Conservation (phyloP, 2,797 vertebrate species). For the Mallotus villosus region DNA sequence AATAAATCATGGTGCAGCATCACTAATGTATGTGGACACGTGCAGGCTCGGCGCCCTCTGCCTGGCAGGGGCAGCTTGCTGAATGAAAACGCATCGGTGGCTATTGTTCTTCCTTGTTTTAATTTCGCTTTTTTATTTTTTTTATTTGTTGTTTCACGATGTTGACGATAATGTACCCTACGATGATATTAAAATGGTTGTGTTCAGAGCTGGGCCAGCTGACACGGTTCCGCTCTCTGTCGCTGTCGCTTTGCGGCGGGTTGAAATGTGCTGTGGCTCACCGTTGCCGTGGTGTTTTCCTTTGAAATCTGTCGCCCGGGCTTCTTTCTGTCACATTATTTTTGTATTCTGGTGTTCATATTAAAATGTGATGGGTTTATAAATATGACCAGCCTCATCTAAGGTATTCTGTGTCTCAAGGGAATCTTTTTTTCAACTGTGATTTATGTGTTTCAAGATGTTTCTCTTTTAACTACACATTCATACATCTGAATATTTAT, state of each 20-base stretch:
- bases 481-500: too few species aligned
- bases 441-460: not conserved
- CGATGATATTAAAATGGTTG: not conserved
- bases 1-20: constrained; percentile 32
- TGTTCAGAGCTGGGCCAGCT: not conserved
- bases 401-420: constrained; percentile 4
- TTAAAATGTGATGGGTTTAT: constrained; percentile 47
- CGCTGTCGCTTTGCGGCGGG: not conserved
- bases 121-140: not conserved
- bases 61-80: not conserved
- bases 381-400: constrained; percentile 18
- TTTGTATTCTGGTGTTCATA: constrained; percentile 47
- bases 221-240: not conserved
- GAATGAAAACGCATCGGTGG: not conserved
- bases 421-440: not conserved
- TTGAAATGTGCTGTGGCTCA: not conserved
- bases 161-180: not conserved
- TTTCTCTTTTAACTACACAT: too few species aligned
- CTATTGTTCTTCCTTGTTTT: not conserved
- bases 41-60: not conserved
- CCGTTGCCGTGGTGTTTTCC: not conserved
- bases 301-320: constrained; percentile 9
- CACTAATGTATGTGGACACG: constrained; percentile 29
- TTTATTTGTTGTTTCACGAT: not conserved
- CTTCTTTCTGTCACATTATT: constrained; percentile 45